These are phyloP conservation scores for Dendroctonus valens DNA, from an alignment of 1,140 invertebrate species.

Conservation along the genomic window DNA sequence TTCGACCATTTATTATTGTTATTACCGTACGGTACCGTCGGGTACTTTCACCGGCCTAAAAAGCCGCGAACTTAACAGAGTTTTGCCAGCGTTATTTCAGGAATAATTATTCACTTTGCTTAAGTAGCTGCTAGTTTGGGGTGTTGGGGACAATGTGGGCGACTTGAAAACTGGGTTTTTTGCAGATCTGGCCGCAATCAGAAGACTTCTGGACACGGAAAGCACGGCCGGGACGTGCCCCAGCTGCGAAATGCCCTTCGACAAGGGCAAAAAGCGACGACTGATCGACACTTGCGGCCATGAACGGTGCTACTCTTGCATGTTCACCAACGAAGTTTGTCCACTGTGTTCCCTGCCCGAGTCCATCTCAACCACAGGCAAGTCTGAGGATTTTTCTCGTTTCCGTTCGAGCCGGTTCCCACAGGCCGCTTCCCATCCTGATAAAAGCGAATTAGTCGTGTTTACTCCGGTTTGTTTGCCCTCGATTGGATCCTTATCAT, in stretches of 20 bases:
- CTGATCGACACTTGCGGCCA: constrained; percentile 92
- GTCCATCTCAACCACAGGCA: no score
- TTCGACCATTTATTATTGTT: constrained; percentile 9
- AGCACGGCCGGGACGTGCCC: constrained; percentile 67
- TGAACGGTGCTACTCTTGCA: constrained; percentile 90
- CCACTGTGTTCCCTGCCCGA: constrained; percentile 65
- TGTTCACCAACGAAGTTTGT: constrained; percentile 87
- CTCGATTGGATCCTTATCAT: no score
- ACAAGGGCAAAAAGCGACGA: constrained; percentile 91
- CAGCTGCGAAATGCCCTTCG: constrained; percentile 88
- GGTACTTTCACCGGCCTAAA: constrained; percentile 19
- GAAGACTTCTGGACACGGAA: constrained; percentile 63
- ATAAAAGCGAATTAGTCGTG: no score
- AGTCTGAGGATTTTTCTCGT: no score
- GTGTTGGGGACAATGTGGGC: no score
- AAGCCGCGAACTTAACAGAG: neutral
- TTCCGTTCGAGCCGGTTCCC: neutral
- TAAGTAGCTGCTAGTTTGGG: no score
- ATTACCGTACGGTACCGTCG: constrained; percentile 4
- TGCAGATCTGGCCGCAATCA: constrained; percentile 74
- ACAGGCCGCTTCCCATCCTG: no score
- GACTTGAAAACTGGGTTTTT: constrained; percentile 9
- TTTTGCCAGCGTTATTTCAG: no score
- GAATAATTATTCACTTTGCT: no score
- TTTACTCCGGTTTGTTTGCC: no score